These are phyloP conservation scores for Myiopsitta monachus DNA, from an alignment of 2,113 vertebrate species.

Conservation along the genomic window DNA sequence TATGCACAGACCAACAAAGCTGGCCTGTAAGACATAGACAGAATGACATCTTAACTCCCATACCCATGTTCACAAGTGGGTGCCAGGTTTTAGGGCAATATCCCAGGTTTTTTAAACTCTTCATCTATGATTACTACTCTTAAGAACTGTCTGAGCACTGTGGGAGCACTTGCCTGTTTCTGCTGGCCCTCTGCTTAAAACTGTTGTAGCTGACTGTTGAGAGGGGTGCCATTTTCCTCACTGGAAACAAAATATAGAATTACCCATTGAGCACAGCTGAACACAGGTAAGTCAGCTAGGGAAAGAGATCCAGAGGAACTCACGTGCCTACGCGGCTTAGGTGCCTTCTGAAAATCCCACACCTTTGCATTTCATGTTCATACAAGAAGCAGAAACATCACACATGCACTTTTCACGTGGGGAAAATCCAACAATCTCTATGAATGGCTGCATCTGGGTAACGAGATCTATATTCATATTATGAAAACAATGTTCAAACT, in stretches of 20 bases:
- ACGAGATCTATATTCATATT: not conserved
- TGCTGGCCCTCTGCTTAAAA: not conserved
- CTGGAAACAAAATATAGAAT: not conserved
- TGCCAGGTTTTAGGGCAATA: not conserved
- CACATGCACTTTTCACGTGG: not conserved
- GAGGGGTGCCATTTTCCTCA: not conserved
- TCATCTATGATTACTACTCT: not conserved
- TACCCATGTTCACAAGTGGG: fast-evolving
- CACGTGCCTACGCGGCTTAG: not conserved
- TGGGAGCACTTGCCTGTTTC: not conserved
- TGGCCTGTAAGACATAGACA: not conserved
- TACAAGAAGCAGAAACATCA: not conserved
- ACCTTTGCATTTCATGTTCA: not conserved
- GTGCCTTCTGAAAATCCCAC: not conserved
- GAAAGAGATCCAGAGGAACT: not conserved
- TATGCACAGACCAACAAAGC: not conserved
- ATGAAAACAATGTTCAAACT: not conserved
- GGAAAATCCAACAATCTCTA: not conserved
- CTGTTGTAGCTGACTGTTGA: not conserved
- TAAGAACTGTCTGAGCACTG: not conserved
- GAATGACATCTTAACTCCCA: not conserved
- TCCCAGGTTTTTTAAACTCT: not conserved
- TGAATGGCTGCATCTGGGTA: not conserved
- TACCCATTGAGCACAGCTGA: not conserved
- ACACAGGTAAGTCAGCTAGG: not conserved